A percentile compares a stretch with the other conserved stretches of the same genome.
phyloP scores from a whole-genome alignment of 2,113 vertebrate species.

The Cyanoderma ruficeps region DNA sequence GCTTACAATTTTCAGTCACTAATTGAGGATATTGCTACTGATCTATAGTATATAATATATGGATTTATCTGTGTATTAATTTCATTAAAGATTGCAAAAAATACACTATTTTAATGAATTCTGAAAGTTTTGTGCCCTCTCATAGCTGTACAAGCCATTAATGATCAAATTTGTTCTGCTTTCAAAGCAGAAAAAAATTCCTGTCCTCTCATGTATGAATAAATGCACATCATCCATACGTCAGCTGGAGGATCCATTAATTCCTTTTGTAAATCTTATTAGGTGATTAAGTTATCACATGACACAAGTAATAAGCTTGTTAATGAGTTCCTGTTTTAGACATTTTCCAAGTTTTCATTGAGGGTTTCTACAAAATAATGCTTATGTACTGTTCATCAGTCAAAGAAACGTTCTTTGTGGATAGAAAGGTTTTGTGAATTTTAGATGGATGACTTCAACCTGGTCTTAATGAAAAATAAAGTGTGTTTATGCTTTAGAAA shows the following conservation, averaged over 20 bases:
- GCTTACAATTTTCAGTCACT: neutral
- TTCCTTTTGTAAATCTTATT: constrained; percentile 33
- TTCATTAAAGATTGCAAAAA: neutral
- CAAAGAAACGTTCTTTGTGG: neutral
- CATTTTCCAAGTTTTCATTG: neutral
- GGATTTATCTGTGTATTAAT: neutral
- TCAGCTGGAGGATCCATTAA: neutral
- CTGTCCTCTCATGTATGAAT: neutral
- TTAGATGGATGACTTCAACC: neutral
- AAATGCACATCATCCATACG: neutral
- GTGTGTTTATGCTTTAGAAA: neutral
- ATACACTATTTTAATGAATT: neutral
- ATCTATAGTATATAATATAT: neutral
- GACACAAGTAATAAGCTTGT: neutral
- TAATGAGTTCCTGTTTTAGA: constrained; percentile 24
- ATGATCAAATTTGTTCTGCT: neutral
- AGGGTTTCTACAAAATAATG: neutral
- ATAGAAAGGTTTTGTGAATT: neutral
- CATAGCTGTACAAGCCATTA: neutral
- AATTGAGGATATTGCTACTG: neutral
- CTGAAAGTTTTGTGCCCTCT: neutral
- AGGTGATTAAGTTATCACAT: constrained; percentile 26
- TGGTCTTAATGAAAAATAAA: neutral
- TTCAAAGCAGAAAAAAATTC: neutral
- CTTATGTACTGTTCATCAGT: neutral